Evolutionary conservation across 2,113 vertebrate species (phyloP), one percentile per base, ranked within the genome.

Genomic region (Herpetotheres cachinnans): DNA sequence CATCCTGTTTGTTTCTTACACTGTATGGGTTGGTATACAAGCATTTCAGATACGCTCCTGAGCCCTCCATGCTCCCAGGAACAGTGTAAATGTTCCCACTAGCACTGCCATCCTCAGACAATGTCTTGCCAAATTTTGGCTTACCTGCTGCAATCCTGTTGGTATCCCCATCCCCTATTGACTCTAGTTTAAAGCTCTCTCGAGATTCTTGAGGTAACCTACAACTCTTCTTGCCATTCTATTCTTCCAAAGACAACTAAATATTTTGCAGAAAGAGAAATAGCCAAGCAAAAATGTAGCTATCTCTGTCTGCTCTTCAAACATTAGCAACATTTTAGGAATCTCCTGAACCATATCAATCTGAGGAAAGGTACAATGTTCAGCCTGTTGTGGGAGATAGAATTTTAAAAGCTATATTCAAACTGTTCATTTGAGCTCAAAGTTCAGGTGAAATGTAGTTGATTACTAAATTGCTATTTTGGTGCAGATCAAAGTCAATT

Each of bases 161-260:
- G 40, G 6, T 7, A 46, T 38, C 6, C 17, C 8, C 14, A 63
- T 54, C 27, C 34, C 24, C 26, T 19, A 47, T 2, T 1, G 0
- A 32, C 47, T 58, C 18, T 55, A 55, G 9, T 22, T 38, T 65
- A 46, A 74, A 49, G 5, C 24, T 49, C 10, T 73, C 38, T 13
- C 7, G 5, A 54, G 16, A 10, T 85, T 76, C 50, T 42, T 49
- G 32, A 62, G 14, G 8, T 29, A 56, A 42, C 24, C 21, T 65
- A 32, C 44, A 69, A 49, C 6, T 67, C 38, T 85, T 50, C 26
- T 73, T 74, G 25, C 9, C 11, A 56, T 74, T 62, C 24, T 50
- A 4, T 62, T 74, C 36, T 85, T 73, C 47, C 36, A 49, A 55
- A 71, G 16, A 69, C 3, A 42, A 24, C 16, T 16, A 55, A 61